Conservation (phyloP, 2,113 vertebrate species). For the Tiliqua scincoides region DNA sequence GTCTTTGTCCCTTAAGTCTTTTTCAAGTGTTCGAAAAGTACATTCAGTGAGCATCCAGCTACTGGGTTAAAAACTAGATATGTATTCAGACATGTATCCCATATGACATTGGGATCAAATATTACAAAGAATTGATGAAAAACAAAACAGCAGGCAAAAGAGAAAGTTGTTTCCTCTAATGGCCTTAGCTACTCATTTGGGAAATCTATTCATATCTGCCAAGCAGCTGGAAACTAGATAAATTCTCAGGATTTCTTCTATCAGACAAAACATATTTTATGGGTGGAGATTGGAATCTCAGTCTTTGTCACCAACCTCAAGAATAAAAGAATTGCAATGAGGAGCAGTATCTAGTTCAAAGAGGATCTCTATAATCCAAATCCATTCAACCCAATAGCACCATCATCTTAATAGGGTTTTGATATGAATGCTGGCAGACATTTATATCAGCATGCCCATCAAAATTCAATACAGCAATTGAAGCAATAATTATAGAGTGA, state of each 20-base stretch:
- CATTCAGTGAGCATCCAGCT: no score
- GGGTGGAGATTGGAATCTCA: slow-evolving; percentile 57
- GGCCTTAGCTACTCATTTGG: slow-evolving; percentile 35
- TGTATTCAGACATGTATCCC: no score
- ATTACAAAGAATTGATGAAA: slow-evolving; percentile 51
- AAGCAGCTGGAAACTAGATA: slow-evolving; percentile 69
- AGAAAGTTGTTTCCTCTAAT: slow-evolving; percentile 50
- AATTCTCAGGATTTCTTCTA: slow-evolving; percentile 58
- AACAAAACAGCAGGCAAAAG: slow-evolving; percentile 43
- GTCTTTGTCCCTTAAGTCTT: no score
- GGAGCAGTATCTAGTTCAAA: slow-evolving; percentile 38
- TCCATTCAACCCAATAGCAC: background rate
- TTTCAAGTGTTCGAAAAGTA: no score
- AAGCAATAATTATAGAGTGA: background rate
- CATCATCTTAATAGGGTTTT: background rate
- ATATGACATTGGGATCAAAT: background rate
- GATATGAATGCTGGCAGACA: background rate
- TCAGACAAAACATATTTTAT: slow-evolving; percentile 72
- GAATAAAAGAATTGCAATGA: slow-evolving; percentile 68
- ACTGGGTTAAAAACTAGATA: no score
- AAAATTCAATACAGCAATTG: background rate
- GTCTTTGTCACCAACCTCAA: slow-evolving; percentile 56
- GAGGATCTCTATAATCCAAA: slow-evolving; percentile 57
- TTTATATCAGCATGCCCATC: background rate
- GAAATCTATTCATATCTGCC: slow-evolving; percentile 51